Conservation (phyloP, 1,140 invertebrate genomes). For the Catajapyx aquilonaris region DNA sequence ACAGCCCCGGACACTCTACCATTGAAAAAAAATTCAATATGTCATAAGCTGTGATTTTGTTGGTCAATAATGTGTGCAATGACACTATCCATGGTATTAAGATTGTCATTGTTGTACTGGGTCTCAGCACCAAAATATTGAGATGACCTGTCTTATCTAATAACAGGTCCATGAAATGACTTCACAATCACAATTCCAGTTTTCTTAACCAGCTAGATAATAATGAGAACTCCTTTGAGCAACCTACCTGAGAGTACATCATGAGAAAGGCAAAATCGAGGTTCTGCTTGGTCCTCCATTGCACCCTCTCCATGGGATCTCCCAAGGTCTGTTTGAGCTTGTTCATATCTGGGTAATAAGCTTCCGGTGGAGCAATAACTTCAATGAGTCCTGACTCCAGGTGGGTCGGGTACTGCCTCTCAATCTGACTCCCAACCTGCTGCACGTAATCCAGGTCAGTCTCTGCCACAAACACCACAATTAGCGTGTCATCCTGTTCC, state of each 20-base stretch:
- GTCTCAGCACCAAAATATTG: no score
- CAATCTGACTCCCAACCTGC: constrained; percentile 10
- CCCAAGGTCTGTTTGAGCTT: constrained; percentile 57
- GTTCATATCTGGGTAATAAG: constrained; percentile 77
- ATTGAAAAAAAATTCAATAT: no score
- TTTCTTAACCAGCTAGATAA: no score
- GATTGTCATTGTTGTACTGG: no score
- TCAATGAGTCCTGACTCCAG: constrained; percentile 50
- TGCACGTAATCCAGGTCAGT: constrained; percentile 14
- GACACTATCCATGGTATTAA: no score
- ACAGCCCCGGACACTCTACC: no score
- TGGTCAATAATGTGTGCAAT: no score
- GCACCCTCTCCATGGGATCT: constrained; percentile 66
- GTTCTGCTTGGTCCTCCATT: constrained; percentile 93
- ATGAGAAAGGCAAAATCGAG: constrained; percentile 89
- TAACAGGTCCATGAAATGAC: no score
- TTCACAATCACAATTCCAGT: no score
- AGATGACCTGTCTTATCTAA: no score
- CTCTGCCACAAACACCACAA: constrained; percentile 83
- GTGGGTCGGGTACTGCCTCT: constrained; percentile 6
- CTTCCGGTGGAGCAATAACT: constrained; percentile 59
- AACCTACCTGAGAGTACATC: constrained; percentile 61
- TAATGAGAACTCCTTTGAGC: no score
- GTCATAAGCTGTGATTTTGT: no score
- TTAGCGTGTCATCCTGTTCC: constrained; percentile 58